These are phyloP conservation scores for Limonius californicus DNA, from an alignment of 1,140 invertebrate genomes.

Conservation along the genomic window DNA sequence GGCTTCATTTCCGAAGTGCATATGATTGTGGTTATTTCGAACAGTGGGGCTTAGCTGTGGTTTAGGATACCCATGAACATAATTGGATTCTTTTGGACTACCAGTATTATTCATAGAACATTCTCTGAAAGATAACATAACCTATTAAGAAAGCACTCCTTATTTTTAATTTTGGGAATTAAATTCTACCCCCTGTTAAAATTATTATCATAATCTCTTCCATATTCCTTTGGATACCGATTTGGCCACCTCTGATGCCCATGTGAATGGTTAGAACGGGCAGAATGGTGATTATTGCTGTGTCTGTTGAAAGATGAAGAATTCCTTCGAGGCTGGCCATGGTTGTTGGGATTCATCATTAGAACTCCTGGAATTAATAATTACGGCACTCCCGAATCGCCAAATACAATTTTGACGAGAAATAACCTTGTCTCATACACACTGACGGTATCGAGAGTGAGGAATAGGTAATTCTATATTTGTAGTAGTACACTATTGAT, in stretches of 20 bases:
- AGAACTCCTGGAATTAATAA: conserved; percentile 17
- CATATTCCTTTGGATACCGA: conserved; percentile 45
- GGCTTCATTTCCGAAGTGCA: conserved; percentile 42
- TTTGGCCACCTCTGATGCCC: conserved; percentile 44
- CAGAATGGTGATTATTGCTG: conserved; percentile 39
- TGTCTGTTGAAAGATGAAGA: conserved; percentile 45
- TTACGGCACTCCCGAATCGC: too few species aligned
- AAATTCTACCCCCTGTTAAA: conserved; percentile 43
- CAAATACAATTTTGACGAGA: conserved; percentile 10
- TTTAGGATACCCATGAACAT: conserved; percentile 44
- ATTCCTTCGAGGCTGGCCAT: conserved; percentile 44
- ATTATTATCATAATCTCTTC: conserved; percentile 43
- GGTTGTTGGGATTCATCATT: conserved; percentile 45
- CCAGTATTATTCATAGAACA: conserved; percentile 39
- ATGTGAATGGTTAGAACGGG: conserved; percentile 39
- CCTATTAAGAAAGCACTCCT: not conserved
- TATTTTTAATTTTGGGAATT: conserved; percentile 16
- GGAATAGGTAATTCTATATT: conserved; percentile 8
- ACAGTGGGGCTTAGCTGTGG: conserved; percentile 42
- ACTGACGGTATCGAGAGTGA: conserved; percentile 42
- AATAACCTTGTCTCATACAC: conserved; percentile 39
- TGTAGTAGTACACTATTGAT: conserved; percentile 37
- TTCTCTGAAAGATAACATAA: conserved; percentile 35
- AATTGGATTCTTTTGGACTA: conserved; percentile 44
- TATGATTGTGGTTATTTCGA: conserved; percentile 42